Evolutionary conservation across 2,888 invertebrate species (phyloP).

Genomic region (Therioaphis trifolii): DNA sequence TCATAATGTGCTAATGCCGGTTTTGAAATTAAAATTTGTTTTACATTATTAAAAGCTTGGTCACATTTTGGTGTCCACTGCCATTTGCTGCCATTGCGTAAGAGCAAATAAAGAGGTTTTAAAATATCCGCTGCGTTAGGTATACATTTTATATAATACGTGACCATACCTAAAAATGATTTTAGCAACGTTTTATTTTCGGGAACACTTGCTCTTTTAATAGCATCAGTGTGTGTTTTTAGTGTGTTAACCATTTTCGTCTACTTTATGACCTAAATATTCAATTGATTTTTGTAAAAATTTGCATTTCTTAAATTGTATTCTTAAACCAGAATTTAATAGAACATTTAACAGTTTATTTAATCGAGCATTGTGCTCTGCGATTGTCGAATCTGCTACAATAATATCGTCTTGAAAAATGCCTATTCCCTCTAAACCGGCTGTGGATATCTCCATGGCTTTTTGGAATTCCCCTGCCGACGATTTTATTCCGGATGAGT

Average conservation of each 20-base stretch:
- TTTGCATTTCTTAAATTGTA: slow-evolving; percentile 51
- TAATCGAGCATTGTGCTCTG: not conserved
- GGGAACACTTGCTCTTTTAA: slow-evolving; percentile 64
- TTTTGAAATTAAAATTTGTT: not conserved
- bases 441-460: not conserved
- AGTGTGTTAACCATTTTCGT: slow-evolving; percentile 51
- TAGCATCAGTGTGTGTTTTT: slow-evolving; percentile 24
- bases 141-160: slow-evolving; percentile 64
- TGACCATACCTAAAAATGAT: slow-evolving; percentile 67
- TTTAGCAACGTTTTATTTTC: slow-evolving; percentile 66
- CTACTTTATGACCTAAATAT: slow-evolving; percentile 56
- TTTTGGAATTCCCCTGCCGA: slow-evolving; percentile 15
- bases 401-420: slow-evolving; percentile 2
- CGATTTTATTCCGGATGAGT: not conserved
- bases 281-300: slow-evolving; percentile 55
- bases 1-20: not conserved
- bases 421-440: not conserved
- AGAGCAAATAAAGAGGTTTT: not conserved
- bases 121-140: slow-evolving; percentile 15
- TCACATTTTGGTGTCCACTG: slow-evolving; percentile 7
- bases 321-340: not conserved
- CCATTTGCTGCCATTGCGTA: not conserved
- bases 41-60: not conserved
- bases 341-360: not conserved
- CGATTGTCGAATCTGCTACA: not conserved